Percentiles rank a stretch among this genome's conserved stretches.
Evolutionary conservation across 2,888 invertebrate genomes (phyloP).

Genomic region (Coelinius sp.): DNA sequence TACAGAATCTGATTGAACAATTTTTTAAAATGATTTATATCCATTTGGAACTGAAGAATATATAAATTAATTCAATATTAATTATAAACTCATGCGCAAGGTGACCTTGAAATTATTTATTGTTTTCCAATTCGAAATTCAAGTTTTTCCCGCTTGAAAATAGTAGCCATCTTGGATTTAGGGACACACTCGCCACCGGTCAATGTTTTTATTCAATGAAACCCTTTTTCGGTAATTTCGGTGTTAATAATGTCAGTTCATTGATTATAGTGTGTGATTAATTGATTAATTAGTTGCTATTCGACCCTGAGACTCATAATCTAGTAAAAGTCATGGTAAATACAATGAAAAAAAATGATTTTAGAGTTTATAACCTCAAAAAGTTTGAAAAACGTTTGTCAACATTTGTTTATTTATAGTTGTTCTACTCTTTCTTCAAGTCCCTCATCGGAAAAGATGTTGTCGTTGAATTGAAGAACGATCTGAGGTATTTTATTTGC

Average conservation of each 20-base stretch:
- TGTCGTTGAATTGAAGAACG: conserved; percentile 98
- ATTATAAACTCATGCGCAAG: too few relatives aligned
- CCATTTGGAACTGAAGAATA: too few relatives aligned
- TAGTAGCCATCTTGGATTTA: too few relatives aligned
- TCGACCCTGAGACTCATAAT: not conserved
- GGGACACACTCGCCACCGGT: too few relatives aligned
- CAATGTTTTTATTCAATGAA: too few relatives aligned
- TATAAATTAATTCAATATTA: not conserved
- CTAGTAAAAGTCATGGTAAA: not conserved
- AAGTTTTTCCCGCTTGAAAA: too few relatives aligned
- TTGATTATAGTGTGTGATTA: not conserved
- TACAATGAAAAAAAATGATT: not conserved
- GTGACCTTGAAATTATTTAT: too few relatives aligned
- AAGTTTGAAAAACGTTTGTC: not conserved
- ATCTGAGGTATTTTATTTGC: conserved; percentile 81
- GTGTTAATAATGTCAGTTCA: not conserved
- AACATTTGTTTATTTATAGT: conserved; percentile 69
- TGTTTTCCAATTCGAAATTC: too few relatives aligned
- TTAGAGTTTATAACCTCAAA: conserved; percentile 34
- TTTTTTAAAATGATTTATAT: not conserved
- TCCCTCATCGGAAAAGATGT: conserved; percentile 98
- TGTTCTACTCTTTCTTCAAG: conserved; percentile 99
- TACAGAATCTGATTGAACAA: not conserved
- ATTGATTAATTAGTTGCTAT: not conserved
- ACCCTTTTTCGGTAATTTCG: too few relatives aligned